These are phyloP conservation scores for Passerina amoena DNA, from an alignment of 2,113 vertebrate genomes.

Conservation along the genomic window DNA sequence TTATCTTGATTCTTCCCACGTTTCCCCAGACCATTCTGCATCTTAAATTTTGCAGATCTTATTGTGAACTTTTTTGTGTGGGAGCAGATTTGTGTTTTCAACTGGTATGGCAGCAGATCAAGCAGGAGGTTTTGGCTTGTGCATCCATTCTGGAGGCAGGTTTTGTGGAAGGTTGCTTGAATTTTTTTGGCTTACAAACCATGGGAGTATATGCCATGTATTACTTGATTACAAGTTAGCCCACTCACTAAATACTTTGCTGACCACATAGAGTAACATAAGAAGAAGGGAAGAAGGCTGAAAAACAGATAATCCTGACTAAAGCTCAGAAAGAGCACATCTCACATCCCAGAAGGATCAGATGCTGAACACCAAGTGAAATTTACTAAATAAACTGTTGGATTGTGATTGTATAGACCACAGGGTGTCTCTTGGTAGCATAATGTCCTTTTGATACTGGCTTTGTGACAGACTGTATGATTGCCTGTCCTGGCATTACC, in stretches of 20 bases:
- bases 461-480: background rate
- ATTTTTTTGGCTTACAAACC: conserved; percentile 38
- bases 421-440: background rate
- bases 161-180: conserved; percentile 40
- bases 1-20: conserved; percentile 55
- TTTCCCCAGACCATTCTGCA: conserved; percentile 29
- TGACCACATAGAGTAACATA: conserved; percentile 27
- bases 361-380: background rate
- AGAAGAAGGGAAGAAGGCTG: conserved; percentile 7
- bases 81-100: conserved; percentile 66
- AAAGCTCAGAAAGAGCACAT: background rate
- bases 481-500: background rate
- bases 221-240: conserved; percentile 48
- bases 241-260: conserved; percentile 55
- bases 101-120: conserved; percentile 64
- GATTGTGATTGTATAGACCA: background rate
- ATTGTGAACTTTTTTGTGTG: conserved; percentile 54
- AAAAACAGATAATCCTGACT: background rate
- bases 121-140: conserved; percentile 49
- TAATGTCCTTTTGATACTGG: background rate
- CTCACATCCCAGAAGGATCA: background rate
- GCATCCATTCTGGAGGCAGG: conserved; percentile 33
- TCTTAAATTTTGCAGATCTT: conserved; percentile 55
- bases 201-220: conserved; percentile 31
- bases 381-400: background rate